Evolutionary conservation across 2,797 vertebrate species (phyloP), one percentile per base, ranked within the genome.

Genomic region (Enteromius radiatus): DNA sequence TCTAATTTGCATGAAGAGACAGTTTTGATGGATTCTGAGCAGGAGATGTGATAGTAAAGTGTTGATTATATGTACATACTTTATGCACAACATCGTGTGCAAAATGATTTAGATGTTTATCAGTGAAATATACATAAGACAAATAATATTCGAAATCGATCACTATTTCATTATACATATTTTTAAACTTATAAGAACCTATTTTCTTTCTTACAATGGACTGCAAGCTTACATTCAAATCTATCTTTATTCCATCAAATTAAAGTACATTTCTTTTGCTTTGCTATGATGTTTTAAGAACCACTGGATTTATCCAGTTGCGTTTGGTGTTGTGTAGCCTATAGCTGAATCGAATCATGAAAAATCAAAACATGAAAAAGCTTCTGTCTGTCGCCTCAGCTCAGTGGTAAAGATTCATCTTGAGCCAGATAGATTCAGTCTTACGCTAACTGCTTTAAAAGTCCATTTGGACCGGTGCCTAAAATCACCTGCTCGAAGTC

Each of bases 401-500:
- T 61, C 19, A 36, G 52, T 69, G 36, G 68, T 81, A 69, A 63
- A 76, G 76, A 64, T 86, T 87, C 43, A 36, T 81, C 75, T 75
- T 95, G 94, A 94, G 94, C 93, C 95, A 96, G 95, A 96, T 96
- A 95, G 94, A 95, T 95, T 96, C 95, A 94, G 95, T 95, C 96
- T 96, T 95, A 95, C 93, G 93, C 96, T 97, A 95, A 94, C 95
- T 96, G 96, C 96, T 98, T 99, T 98, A 97, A 98, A 95, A 98
- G 95, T 97, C 97, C 96, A 97, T 98, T 99, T 99, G 97, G 98
- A 99, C 94, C 94, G 94, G 94, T 97, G 97, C 97, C 97, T 98
- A 98, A 96, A 98, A 98, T 98, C 97, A 98, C 97, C 97, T 96
- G 97, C 96, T 95, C 94, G 87, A 94, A 95, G 96, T 99, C 95